phyloP scores from a whole-genome alignment of 2,888 invertebrate species.

The Cremastinae sp. region DNA sequence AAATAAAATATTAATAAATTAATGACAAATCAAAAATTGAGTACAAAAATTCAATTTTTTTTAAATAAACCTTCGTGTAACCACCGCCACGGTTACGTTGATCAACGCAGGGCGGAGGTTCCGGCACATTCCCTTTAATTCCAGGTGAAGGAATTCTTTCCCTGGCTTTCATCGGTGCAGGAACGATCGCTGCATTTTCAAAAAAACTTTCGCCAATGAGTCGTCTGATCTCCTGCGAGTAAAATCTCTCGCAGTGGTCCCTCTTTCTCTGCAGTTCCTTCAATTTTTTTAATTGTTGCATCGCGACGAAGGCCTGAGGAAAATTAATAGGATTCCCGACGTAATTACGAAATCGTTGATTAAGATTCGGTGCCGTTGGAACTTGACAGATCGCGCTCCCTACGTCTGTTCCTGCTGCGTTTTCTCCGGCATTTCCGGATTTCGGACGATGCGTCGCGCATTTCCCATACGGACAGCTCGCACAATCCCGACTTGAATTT shows the following conservation, averaged over 20 bases:
- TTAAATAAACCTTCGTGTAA: conserved; percentile 41
- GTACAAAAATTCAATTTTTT: no score
- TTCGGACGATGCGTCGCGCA: conserved; percentile 28
- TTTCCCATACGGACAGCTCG: conserved; percentile 16
- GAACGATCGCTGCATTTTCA: conserved; percentile 30
- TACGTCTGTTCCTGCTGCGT: conserved; percentile 14
- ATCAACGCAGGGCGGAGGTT: no score
- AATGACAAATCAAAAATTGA: no score
- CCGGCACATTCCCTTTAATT: no score
- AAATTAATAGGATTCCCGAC: conserved; percentile 42
- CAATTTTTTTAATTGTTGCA: conserved; percentile 65
- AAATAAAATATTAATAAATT: no score
- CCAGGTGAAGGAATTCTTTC: conserved; percentile 12
- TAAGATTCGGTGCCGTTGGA: conserved; percentile 9
- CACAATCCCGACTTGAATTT: conserved; percentile 38
- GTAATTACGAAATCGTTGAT: conserved; percentile 38
- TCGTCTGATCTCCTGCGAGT: conserved; percentile 68
- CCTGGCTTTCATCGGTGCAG: conserved; percentile 6
- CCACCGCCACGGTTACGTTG: conserved; percentile 51
- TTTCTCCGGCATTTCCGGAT: conserved; percentile 8
- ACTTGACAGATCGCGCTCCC: conserved; percentile 2
- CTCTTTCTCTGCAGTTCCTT: conserved; percentile 69
- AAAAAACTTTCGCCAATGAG: conserved; percentile 68
- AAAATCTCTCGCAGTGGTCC: conserved; percentile 68
- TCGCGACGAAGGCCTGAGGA: conserved; percentile 63